Percentiles rank a stretch among this genome's conserved stretches.
Conservation (phyloP, 2,797 vertebrate genomes). For the Gila robusta region DNA sequence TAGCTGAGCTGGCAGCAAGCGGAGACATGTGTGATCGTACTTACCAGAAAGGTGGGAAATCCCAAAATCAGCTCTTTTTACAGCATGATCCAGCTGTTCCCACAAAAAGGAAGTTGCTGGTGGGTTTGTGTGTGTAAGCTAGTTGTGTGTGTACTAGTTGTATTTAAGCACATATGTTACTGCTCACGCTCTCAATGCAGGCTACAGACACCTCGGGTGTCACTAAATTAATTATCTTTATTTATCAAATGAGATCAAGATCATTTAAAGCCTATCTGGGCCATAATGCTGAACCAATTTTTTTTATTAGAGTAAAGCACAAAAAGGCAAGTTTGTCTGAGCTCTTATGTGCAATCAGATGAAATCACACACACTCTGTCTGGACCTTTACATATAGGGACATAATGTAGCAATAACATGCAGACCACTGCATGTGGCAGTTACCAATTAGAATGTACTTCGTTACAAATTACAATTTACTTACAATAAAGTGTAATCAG, state of each 20-base stretch:
- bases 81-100: conserved; percentile 16
- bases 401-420: not conserved
- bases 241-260: not conserved
- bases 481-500: not conserved
- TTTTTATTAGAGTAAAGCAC: not conserved
- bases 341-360: not conserved
- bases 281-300: not conserved
- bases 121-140: not conserved
- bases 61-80: conserved; percentile 12
- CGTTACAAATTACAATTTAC: not conserved
- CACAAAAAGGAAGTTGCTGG: not conserved
- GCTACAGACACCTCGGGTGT: not conserved
- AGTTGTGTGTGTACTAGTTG: not conserved
- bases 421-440: not conserved
- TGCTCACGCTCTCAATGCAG: not conserved
- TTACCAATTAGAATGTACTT: not conserved
- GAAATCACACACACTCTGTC: not conserved
- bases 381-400: not conserved
- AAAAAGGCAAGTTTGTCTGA: not conserved
- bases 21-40: conserved; percentile 47
- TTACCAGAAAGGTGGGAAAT: conserved; percentile 14
- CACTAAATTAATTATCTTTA: not conserved
- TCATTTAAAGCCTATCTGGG: not conserved
- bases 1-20: conserved; percentile 42
- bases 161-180: not conserved